Conservation (phyloP, 2,797 vertebrate species). For the Myotis pilosus region DNA sequence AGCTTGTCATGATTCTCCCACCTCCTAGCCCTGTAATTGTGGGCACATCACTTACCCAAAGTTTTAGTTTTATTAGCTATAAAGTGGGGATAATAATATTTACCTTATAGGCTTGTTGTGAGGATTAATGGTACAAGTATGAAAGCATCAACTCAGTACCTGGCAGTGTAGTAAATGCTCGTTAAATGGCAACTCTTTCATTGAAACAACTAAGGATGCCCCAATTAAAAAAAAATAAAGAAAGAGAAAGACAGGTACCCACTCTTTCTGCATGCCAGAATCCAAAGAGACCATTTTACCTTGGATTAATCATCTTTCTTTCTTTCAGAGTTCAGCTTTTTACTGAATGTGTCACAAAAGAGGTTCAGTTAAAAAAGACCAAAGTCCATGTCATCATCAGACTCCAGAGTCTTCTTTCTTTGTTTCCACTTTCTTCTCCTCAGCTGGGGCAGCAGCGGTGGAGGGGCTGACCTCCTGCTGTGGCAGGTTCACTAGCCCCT, state of each 20-base stretch:
- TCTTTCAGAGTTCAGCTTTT: not conserved
- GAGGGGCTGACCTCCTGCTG: not conserved
- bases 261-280: not conserved
- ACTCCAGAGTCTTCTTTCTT: not conserved
- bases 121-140: not conserved
- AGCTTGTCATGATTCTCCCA: slow-evolving; percentile 52
- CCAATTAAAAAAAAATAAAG: not conserved
- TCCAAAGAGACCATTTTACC: not conserved
- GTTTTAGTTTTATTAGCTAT: slow-evolving; percentile 61
- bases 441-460: not conserved
- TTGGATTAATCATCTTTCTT: slow-evolving; percentile 4
- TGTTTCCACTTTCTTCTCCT: not conserved
- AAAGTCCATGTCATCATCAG: not conserved
- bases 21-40: slow-evolving; percentile 59
- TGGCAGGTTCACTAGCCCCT: not conserved
- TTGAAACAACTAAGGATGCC: slow-evolving; percentile 21
- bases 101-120: slow-evolving; percentile 19
- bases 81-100: slow-evolving; percentile 43
- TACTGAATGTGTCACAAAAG: not conserved
- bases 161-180: slow-evolving; percentile 48
- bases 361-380: not conserved
- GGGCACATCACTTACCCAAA: slow-evolving; percentile 30
- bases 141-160: not conserved
- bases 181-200: slow-evolving; percentile 53
- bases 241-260: not conserved